A percentile compares a stretch with the other conserved stretches of the same genome.
Evolutionary conservation across 1,140 invertebrate species (phyloP).

Genomic region (Chrysoperla carnea): DNA sequence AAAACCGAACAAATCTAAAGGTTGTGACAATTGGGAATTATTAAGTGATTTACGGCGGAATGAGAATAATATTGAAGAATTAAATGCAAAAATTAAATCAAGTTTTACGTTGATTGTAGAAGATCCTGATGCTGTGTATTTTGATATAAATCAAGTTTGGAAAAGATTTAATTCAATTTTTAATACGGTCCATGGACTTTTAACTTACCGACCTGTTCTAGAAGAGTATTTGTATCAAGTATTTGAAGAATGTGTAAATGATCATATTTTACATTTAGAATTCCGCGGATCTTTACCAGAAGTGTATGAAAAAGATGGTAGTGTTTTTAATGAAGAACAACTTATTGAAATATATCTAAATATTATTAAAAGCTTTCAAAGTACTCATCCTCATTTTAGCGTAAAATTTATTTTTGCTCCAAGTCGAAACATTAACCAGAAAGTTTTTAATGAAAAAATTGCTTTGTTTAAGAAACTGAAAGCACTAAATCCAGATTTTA

Average conservation of each 20-base stretch:
- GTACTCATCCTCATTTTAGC: slow-evolving; percentile 40
- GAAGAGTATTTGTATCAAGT: slow-evolving; percentile 51
- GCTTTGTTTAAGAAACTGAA: slow-evolving; percentile 21
- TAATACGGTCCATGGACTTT: slow-evolving; percentile 31
- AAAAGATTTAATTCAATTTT: slow-evolving; percentile 44
- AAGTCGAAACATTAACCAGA: slow-evolving; percentile 17
- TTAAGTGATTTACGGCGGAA: slow-evolving; percentile 30
- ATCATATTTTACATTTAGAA: slow-evolving; percentile 69
- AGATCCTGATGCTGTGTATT: slow-evolving; percentile 38
- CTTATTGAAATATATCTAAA: slow-evolving; percentile 27
- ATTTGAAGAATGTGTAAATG: slow-evolving; percentile 48
- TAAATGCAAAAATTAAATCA: slow-evolving; percentile 35
- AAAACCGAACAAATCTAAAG: slow-evolving; percentile 12
- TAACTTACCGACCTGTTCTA: slow-evolving; percentile 52
- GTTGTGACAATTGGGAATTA: slow-evolving; percentile 31
- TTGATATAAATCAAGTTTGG: slow-evolving; percentile 49
- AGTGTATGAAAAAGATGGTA: slow-evolving; percentile 33
- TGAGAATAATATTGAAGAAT: slow-evolving; percentile 23
- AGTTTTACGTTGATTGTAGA: slow-evolving; percentile 39
- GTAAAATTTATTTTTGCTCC: slow-evolving; percentile 44
- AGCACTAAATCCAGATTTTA: slow-evolving; percentile 30
- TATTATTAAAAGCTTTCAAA: slow-evolving; percentile 27
- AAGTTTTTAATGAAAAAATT: slow-evolving; percentile 21
- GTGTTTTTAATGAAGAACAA: slow-evolving; percentile 18
- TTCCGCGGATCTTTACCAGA: slow-evolving; percentile 32